phyloP scores from a whole-genome alignment of 2,888 invertebrate species.

The Elegia similella region DNA sequence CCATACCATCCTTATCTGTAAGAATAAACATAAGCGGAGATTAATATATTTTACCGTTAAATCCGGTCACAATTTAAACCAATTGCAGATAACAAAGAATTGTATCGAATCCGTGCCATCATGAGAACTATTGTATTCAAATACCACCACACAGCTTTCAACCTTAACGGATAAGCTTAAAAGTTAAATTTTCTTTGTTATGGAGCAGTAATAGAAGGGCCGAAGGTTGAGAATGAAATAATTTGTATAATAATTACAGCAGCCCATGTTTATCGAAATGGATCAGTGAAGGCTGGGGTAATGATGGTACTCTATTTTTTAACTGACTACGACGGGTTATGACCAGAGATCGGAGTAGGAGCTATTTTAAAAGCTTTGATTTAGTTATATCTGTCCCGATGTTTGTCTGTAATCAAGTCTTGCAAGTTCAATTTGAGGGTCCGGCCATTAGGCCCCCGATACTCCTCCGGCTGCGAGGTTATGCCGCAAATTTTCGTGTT shows the following conservation, averaged over 20 bases:
- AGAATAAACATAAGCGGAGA: background rate
- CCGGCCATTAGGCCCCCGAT: too few species aligned
- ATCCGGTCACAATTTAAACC: slow-evolving; percentile 1
- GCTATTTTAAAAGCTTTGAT: too few species aligned
- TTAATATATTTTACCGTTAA: background rate
- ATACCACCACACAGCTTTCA: background rate
- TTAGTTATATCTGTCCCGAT: too few species aligned
- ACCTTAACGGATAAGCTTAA: background rate
- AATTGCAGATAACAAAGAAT: background rate
- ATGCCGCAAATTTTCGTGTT: too few species aligned
- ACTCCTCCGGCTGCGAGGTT: too few species aligned
- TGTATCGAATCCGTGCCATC: slow-evolving; percentile 1
- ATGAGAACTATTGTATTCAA: slow-evolving; percentile 9
- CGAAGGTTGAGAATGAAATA: slow-evolving; percentile 1
- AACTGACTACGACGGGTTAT: too few species aligned
- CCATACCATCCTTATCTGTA: too few species aligned
- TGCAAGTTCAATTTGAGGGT: too few species aligned
- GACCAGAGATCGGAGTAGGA: too few species aligned
- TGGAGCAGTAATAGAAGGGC: background rate
- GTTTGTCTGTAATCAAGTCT: too few species aligned
- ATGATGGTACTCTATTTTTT: background rate
- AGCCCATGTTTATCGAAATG: background rate
- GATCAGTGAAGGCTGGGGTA: background rate
- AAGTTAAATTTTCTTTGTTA: background rate
- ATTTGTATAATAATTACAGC: slow-evolving; percentile 8